phyloP scores from a whole-genome alignment of 2,113 vertebrate genomes.

The Eulemur rufifrons region DNA sequence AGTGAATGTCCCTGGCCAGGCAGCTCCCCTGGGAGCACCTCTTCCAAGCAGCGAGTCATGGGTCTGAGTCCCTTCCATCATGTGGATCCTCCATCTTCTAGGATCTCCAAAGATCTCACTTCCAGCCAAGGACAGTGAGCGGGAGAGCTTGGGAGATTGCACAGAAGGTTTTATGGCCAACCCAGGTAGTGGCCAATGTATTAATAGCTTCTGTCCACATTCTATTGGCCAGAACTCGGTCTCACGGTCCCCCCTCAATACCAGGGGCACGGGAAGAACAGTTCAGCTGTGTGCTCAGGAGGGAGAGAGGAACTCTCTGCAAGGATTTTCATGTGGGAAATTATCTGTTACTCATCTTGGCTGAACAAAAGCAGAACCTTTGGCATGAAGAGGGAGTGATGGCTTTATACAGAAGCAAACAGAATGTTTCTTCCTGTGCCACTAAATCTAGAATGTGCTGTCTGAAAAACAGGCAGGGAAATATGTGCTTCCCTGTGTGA shows the following conservation, averaged over 20 bases:
- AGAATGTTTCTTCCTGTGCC: background rate
- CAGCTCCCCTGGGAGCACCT: background rate
- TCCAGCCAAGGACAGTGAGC: background rate
- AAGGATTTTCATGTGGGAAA: background rate
- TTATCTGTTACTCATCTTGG: background rate
- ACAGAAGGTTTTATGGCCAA: background rate
- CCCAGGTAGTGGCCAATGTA: background rate
- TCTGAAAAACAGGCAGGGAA: background rate
- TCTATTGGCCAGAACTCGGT: background rate
- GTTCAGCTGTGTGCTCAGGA: background rate
- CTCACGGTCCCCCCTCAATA: background rate
- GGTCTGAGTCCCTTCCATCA: background rate
- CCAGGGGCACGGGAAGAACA: background rate
- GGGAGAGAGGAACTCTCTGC: background rate
- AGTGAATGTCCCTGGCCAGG: background rate
- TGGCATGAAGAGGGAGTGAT: background rate
- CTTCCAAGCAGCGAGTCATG: background rate
- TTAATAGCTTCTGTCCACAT: background rate
- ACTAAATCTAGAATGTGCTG: background rate
- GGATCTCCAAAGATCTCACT: background rate
- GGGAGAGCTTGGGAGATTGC: background rate
- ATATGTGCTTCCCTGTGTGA: background rate
- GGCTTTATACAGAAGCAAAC: background rate
- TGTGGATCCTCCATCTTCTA: background rate
- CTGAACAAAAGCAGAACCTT: background rate